Percentiles rank a stretch among this genome's conserved stretches.
These are phyloP conservation scores for Bathybates hornii DNA, from an alignment of 2,113 vertebrate species.

Conservation along the genomic window DNA sequence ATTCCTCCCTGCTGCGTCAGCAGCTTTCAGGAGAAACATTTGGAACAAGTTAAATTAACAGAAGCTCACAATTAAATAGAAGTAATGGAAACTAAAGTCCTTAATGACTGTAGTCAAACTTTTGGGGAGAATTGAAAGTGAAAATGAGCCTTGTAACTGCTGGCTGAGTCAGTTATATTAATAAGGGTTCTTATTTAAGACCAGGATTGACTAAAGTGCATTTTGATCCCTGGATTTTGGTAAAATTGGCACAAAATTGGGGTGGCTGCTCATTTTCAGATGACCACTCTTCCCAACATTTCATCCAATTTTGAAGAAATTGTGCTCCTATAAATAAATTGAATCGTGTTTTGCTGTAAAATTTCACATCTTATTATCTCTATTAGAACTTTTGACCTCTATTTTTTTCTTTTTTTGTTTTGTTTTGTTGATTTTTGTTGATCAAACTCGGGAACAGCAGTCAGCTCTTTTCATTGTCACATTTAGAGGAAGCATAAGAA, in stretches of 20 bases:
- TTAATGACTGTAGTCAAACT: neutral
- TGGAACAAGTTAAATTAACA: neutral
- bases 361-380: neutral
- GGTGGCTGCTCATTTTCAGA: neutral
- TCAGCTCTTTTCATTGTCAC: neutral
- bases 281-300: neutral
- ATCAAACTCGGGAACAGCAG: neutral
- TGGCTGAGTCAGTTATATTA: neutral
- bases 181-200: neutral
- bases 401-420: neutral
- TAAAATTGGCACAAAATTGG: rapidly evolving
- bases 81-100: neutral
- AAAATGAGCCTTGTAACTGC: neutral
- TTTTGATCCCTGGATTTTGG: neutral
- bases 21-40: neutral
- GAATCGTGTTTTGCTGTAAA: rapidly evolving
- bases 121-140: neutral
- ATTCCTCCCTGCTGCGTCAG: neutral
- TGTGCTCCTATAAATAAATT: neutral
- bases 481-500: neutral
- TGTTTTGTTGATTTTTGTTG: neutral
- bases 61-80: neutral
- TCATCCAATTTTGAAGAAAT: neutral
- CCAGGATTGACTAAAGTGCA: neutral
- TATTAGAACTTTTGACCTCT: neutral